A percentile compares a stretch with the other conserved stretches of the same genome.
phyloP scores from a whole-genome alignment of 2,113 vertebrate genomes.

The Ceuthmochares aereus region DNA sequence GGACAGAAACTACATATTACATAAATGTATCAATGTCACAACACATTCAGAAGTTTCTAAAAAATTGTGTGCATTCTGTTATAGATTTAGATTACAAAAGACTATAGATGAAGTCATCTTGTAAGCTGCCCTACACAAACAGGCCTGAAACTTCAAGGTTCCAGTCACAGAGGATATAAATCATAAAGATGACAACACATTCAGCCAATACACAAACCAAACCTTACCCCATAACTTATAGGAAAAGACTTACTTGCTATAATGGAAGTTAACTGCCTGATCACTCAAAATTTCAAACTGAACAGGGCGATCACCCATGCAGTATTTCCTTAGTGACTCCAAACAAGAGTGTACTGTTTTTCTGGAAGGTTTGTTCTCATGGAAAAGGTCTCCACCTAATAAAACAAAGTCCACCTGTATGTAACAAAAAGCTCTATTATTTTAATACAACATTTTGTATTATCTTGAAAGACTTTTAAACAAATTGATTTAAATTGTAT shows the following conservation, averaged over 20 bases:
- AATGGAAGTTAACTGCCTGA: slow-evolving; percentile 93
- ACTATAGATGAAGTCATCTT: background rate
- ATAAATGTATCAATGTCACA: background rate
- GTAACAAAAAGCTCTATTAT: slow-evolving; percentile 61
- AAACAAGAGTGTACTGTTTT: slow-evolving; percentile 89
- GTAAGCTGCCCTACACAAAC: background rate
- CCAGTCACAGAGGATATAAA: background rate
- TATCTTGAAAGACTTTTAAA: background rate
- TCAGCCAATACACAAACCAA: background rate
- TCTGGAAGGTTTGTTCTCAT: slow-evolving; percentile 96
- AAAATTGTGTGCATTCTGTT: background rate
- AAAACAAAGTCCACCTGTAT: slow-evolving; percentile 94
- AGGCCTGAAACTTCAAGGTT: background rate
- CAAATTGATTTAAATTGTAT: background rate
- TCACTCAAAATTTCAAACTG: slow-evolving; percentile 95
- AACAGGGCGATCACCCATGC: slow-evolving; percentile 95
- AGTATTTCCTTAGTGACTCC: slow-evolving; percentile 87
- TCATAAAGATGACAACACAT: background rate
- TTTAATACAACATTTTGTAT: slow-evolving; percentile 11
- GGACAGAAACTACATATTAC: background rate
- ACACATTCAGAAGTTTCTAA: background rate
- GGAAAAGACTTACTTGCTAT: slow-evolving; percentile 87
- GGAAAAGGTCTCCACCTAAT: slow-evolving; percentile 96
- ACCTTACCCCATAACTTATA: background rate
- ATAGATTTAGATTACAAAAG: background rate